Evolutionary conservation across 2,888 invertebrate species (phyloP).

Genomic region (Spialia ferax): DNA sequence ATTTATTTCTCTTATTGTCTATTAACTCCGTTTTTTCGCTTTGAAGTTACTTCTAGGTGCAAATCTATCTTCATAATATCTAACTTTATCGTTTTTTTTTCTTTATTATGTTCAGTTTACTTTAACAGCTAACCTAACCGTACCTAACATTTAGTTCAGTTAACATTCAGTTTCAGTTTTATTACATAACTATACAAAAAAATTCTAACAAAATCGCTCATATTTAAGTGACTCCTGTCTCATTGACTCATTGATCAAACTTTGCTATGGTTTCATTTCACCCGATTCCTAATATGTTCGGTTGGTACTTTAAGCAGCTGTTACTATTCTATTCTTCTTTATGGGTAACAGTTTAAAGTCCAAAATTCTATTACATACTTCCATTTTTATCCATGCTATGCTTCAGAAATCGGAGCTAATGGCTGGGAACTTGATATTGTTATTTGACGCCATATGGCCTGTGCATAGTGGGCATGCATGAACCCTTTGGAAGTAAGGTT

Average conservation of each 20-base stretch:
- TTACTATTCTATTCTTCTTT: background rate
- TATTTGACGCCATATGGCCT: constrained; percentile 33
- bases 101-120: too few species aligned
- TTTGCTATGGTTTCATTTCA: constrained; percentile 5
- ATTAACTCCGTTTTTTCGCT: too few species aligned
- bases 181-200: too few species aligned
- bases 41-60: too few species aligned
- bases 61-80: too few species aligned
- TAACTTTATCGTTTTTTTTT: too few species aligned
- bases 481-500: constrained; percentile 16
- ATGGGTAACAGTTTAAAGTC: background rate
- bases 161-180: too few species aligned
- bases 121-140: too few species aligned
- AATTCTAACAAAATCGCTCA: too few species aligned
- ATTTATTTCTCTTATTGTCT: too few species aligned
- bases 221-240: background rate
- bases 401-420: constrained; percentile 27
- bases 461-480: constrained; percentile 9
- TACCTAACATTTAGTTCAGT: too few species aligned
- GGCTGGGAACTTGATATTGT: constrained; percentile 23
- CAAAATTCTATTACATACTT: background rate
- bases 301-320: background rate
- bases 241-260: background rate
- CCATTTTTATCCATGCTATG: constrained; percentile 5
- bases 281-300: background rate